A percentile compares a stretch with the other conserved stretches of the same genome.
These are phyloP conservation scores for Palythoa grandiflora DNA, from an alignment of 92 coral and sea anemone species.

Conservation along the genomic window DNA sequence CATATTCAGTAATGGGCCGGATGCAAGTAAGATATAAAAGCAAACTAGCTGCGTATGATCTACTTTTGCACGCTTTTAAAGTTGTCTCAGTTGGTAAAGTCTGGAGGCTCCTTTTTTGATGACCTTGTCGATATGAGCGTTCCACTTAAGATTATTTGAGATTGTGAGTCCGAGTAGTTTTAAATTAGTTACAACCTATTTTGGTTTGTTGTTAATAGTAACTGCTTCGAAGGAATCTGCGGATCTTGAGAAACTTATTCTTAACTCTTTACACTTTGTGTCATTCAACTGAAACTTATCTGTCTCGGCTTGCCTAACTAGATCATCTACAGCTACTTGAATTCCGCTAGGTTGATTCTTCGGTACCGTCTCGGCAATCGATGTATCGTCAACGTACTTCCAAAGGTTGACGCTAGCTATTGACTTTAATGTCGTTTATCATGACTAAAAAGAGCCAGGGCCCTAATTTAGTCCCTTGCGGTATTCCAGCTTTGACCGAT, in stretches of 20 bases:
- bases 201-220: constrained; percentile 52
- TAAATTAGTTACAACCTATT: constrained; percentile 8
- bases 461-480: too few relatives aligned
- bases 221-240: constrained; percentile 45
- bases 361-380: constrained; percentile 23
- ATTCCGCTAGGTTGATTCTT: constrained; percentile 20
- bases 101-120: neutral
- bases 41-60: too few relatives aligned
- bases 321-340: constrained; percentile 6
- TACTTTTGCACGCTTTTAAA: too few relatives aligned
- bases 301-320: neutral
- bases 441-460: too few relatives aligned
- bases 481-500: too few relatives aligned
- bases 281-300: constrained; percentile 50
- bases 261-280: constrained; percentile 30
- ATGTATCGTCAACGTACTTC: constrained; percentile 39
- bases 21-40: too few relatives aligned
- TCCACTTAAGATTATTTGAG: neutral
- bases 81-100: neutral
- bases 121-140: neutral
- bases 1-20: too few relatives aligned
- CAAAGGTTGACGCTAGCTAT: constrained; percentile 25
- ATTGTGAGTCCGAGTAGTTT: neutral
- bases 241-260: constrained; percentile 9
- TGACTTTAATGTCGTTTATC: too few relatives aligned